These are phyloP conservation scores for Colletes gigas DNA, from an alignment of 1,140 invertebrate genomes.

Conservation along the genomic window DNA sequence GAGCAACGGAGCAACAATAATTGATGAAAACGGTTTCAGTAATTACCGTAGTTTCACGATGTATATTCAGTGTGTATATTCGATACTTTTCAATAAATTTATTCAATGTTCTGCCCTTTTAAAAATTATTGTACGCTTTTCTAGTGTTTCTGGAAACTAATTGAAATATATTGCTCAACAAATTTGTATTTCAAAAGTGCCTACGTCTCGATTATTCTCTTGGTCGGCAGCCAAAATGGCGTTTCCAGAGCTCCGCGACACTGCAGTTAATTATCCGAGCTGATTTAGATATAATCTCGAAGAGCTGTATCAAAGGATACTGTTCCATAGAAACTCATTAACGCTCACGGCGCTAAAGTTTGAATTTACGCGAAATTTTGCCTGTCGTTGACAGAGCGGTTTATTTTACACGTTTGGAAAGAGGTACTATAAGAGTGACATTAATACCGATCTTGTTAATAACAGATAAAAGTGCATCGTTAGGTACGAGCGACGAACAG, in stretches of 20 bases:
- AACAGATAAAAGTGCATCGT: not conserved
- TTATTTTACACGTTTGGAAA: not conserved
- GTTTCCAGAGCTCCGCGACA: not conserved
- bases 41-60: no score
- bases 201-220: not conserved
- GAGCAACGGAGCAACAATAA: no score
- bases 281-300: not conserved
- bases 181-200: not conserved
- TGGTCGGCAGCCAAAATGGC: not conserved
- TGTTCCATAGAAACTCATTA: not conserved
- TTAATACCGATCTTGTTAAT: not conserved
- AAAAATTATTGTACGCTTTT: no score
- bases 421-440: no score
- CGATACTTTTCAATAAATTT: no score
- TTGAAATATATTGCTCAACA: not conserved
- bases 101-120: no score
- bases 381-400: not conserved
- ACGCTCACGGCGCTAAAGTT: not conserved
- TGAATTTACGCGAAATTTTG: not conserved
- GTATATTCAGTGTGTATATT: no score
- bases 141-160: no score
- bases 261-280: not conserved
- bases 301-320: not conserved
- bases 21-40: no score
- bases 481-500: not conserved